Conservation (phyloP, 2,888 invertebrate genomes). For the Diaprepes abbreviatus region DNA sequence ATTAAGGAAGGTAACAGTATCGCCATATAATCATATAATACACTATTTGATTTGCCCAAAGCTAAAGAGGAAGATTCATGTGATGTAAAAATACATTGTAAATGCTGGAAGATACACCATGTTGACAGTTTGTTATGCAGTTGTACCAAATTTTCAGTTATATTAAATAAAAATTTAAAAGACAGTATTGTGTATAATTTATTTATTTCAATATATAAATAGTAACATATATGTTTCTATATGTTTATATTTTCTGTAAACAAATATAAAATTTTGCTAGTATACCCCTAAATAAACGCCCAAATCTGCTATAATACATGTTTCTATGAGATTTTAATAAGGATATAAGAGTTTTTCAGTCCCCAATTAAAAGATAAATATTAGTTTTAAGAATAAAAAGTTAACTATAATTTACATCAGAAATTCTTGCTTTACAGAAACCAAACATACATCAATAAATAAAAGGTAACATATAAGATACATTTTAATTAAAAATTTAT, state of each 20-base stretch:
- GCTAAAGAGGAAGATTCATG: neutral
- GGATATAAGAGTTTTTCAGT: no score
- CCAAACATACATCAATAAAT: slow-evolving; percentile 4
- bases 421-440: no score
- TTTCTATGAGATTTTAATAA: no score
- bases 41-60: neutral
- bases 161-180: slow-evolving; percentile 20
- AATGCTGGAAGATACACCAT: neutral
- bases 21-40: slow-evolving; percentile 4
- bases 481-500: neutral
- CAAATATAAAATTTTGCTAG: no score
- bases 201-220: no score
- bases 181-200: neutral
- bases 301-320: no score
- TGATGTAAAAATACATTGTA: neutral
- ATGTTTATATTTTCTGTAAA: no score
- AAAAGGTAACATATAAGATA: neutral
- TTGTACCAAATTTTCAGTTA: slow-evolving; percentile 16
- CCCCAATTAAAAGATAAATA: no score
- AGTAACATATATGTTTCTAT: no score
- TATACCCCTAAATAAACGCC: no score
- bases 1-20: neutral
- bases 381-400: no score
- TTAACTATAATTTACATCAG: no score
- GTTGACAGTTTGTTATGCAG: slow-evolving; percentile 16